Base-by-base conservation (phyloP, 2,797 vertebrate genomes). In the Xiphorhynchus erythropygius region DNA sequence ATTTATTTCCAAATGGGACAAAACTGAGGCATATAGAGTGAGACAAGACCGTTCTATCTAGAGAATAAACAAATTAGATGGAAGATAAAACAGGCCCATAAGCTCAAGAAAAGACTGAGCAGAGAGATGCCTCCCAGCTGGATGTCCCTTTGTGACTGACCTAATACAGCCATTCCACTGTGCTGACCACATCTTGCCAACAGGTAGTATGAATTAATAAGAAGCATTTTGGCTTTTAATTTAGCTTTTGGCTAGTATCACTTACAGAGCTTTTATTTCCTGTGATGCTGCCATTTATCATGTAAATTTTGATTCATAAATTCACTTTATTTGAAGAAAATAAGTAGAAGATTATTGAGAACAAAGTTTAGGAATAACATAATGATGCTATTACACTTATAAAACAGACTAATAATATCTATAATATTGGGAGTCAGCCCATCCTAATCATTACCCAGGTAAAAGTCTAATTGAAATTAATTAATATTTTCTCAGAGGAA, bases 401-500 rank as follows among this genome's bases (percentile, higher is more conserved):
- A 75, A 87, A 86, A 65, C 19, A 81, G 18, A 65, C 18, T 55
- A 78, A 84, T 84, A 65, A 73, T 77, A 70, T 32, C 19, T 81
- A 28, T 35, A 86, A 42, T 67, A 41, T 18, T 78, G 39, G 32
- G 71, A 85, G 86, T 59, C 42, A 84, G 18, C 19, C 19, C 37
- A 62, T 65, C 9, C 69, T 88, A 78, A 90, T 84, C 25, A 62
- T 62, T 90, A 71, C 4, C 5, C 21, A 91, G 35, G 57, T 76
- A 91, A 77, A 93, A 82, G n/a, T 69, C 69, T 73, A 75, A 86
- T 25, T 88, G 53, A 87, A 93, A 93, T 75, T 91, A 92, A 96
- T 78, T 74, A 87, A 57, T 5, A 47, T 78, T 91, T 92, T 83
- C 64, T 84, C 76, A 88, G 39, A 89, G 32, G 53, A 81, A 89